A percentile compares a stretch with the other conserved stretches of the same genome.
Evolutionary conservation across 2,113 vertebrate species (phyloP).

Genomic region (Spea multiplicata): DNA sequence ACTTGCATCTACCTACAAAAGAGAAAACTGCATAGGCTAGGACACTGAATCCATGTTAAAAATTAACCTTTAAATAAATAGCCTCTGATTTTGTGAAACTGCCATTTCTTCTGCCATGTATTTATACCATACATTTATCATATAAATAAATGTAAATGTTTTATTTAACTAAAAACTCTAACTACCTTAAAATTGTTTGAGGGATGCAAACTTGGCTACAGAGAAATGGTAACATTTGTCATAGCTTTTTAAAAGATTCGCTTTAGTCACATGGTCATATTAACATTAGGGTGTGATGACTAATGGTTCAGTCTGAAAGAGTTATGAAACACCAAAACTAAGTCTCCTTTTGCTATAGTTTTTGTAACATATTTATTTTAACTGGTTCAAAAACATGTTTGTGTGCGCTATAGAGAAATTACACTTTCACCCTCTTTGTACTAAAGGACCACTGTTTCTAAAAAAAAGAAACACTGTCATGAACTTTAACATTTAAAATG

Average conservation of each 20-base stretch:
- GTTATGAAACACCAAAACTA: constrained; percentile 39
- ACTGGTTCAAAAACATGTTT: too few species aligned
- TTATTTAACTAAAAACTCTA: constrained; percentile 24
- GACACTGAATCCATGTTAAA: constrained; percentile 61
- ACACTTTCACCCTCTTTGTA: too few species aligned
- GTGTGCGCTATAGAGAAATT: too few species aligned
- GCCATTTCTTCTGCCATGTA: not conserved
- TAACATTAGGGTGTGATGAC: not conserved
- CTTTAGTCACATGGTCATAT: constrained; percentile 43
- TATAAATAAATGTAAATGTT: not conserved
- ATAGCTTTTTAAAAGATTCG: constrained; percentile 49
- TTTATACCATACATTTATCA: not conserved
- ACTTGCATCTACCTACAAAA: constrained; percentile 35
- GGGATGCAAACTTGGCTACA: constrained; percentile 9
- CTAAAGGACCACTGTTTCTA: too few species aligned
- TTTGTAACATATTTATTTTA: too few species aligned
- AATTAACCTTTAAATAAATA: constrained; percentile 63
- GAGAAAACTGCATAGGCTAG: constrained; percentile 51
- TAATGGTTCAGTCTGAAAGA: constrained; percentile 31
- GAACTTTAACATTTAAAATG: too few species aligned
- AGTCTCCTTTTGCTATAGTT: not conserved
- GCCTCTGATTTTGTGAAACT: constrained; percentile 48
- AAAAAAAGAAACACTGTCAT: too few species aligned
- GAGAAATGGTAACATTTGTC: constrained; percentile 20
- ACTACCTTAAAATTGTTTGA: constrained; percentile 47